A percentile compares a stretch with the other conserved stretches of the same genome.
Evolutionary conservation across 2,797 vertebrate species (phyloP).

Genomic region (Pteronotus mesoamericanus): DNA sequence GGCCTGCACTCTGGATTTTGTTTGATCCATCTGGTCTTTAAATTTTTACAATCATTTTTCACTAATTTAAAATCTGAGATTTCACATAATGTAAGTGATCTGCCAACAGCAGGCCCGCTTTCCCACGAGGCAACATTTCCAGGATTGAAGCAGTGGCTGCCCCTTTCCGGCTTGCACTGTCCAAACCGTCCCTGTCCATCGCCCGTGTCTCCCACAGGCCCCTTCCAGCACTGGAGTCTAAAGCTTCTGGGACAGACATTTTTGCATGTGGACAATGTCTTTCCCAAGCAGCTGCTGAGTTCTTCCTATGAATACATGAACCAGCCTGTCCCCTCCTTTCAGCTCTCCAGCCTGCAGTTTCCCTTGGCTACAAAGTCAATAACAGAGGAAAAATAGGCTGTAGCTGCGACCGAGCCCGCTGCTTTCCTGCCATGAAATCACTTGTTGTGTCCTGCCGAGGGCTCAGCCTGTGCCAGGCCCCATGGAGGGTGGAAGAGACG

Average conservation of each 20-base stretch:
- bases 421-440: neutral
- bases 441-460: neutral
- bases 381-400: neutral
- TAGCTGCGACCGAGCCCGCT: neutral
- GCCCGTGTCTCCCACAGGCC: neutral
- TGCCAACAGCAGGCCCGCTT: neutral
- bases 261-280: neutral
- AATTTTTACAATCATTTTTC: neutral
- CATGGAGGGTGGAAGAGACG: fast-evolving
- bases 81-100: neutral
- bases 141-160: neutral
- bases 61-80: neutral
- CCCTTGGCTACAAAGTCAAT: neutral
- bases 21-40: neutral
- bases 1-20: neutral
- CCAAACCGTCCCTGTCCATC: too few relatives aligned
- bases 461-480: neutral
- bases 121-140: fast-evolving
- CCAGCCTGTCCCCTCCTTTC: too few relatives aligned
- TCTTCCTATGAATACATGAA: neutral
- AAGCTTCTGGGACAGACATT: neutral
- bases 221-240: neutral
- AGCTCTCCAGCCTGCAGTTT: neutral
- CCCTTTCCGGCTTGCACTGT: neutral
- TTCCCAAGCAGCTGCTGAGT: neutral